These are phyloP conservation scores for Cyclophora punctaria DNA, from an alignment of 2,888 invertebrate species.

Conservation along the genomic window DNA sequence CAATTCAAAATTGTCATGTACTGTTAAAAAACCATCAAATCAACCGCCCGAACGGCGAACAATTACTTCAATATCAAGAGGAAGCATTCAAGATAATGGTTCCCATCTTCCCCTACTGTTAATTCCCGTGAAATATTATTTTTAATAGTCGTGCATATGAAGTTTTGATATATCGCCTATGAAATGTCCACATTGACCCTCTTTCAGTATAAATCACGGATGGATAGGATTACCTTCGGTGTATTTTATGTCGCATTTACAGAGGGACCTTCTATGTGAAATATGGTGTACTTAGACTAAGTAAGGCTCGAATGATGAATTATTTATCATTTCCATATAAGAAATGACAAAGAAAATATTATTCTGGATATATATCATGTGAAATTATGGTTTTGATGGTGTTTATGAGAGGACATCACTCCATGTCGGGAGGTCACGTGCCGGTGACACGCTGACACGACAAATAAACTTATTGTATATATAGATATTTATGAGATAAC, in stretches of 20 bases:
- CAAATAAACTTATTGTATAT: not conserved
- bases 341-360: slow-evolving; percentile 48
- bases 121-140: slow-evolving; percentile 14
- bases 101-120: too few species aligned
- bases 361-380: slow-evolving; percentile 27
- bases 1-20: too few species aligned
- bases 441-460: not conserved
- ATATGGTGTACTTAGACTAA: slow-evolving; percentile 69
- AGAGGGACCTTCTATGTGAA: slow-evolving; percentile 58
- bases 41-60: too few species aligned
- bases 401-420: slow-evolving; percentile 20
- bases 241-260: slow-evolving; percentile 68
- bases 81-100: too few species aligned
- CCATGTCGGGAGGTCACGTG: not conserved
- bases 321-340: slow-evolving; percentile 62
- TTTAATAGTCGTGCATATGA: slow-evolving; percentile 45
- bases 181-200: slow-evolving; percentile 66
- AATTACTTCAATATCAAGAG: too few species aligned
- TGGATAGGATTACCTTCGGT: slow-evolving; percentile 67
- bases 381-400: slow-evolving; percentile 32
- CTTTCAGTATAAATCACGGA: slow-evolving; percentile 64
- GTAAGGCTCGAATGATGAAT: slow-evolving; percentile 67
- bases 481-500: too few species aligned
- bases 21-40: too few species aligned
- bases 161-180: slow-evolving; percentile 54